Evolutionary conservation across 2,797 vertebrate genomes (phyloP).

Genomic region (Clarias pachynema): DNA sequence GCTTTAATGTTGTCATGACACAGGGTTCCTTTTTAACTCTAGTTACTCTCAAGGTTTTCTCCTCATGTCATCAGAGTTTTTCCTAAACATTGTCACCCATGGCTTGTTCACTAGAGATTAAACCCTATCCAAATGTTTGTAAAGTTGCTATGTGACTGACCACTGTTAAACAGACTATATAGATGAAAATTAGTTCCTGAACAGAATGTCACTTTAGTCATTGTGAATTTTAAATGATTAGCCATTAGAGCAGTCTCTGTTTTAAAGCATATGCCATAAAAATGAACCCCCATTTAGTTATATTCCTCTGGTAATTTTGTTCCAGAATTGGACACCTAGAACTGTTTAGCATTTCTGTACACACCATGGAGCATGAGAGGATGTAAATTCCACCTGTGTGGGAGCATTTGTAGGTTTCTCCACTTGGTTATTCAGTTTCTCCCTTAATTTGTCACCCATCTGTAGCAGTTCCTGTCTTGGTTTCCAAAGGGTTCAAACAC

Average conservation of each 20-base stretch:
- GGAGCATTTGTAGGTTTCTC: background rate
- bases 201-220: background rate
- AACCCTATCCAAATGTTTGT: background rate
- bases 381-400: background rate
- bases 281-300: background rate
- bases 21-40: background rate
- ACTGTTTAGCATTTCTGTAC: background rate
- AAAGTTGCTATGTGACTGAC: background rate
- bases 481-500: conserved; percentile 21
- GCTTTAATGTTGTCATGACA: too few relatives aligned
- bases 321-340: background rate
- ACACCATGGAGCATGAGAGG: background rate
- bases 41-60: background rate
- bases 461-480: conserved; percentile 9
- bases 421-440: background rate
- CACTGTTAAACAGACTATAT: background rate
- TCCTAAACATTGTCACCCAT: background rate
- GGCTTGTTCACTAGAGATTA: background rate
- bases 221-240: background rate
- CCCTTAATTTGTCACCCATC: conserved; percentile 17
- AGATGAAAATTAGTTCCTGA: background rate
- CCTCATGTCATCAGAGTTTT: background rate
- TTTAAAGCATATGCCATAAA: background rate
- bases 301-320: background rate
- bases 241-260: background rate